phyloP scores from a whole-genome alignment of 2,797 vertebrate genomes.

The Anabas testudineus region DNA sequence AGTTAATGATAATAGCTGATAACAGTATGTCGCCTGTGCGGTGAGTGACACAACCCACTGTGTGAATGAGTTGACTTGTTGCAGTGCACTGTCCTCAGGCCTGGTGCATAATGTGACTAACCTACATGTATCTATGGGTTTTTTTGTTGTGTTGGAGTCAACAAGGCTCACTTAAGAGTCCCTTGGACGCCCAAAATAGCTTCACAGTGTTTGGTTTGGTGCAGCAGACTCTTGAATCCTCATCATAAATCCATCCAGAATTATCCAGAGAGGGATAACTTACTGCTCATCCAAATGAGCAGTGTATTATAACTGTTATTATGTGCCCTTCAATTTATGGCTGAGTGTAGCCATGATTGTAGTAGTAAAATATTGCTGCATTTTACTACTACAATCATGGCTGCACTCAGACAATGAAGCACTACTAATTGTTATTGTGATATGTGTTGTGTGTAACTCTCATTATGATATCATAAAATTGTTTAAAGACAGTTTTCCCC shows the following conservation, averaged over 20 bases:
- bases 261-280: slow-evolving; percentile 18
- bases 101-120: slow-evolving; percentile 31
- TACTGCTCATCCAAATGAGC: slow-evolving; percentile 42
- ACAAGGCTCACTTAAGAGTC: neutral
- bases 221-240: neutral
- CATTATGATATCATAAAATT: neutral
- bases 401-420: slow-evolving; percentile 13
- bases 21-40: slow-evolving; percentile 11
- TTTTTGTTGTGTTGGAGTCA: slow-evolving; percentile 15
- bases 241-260: slow-evolving; percentile 25
- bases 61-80: slow-evolving; percentile 52
- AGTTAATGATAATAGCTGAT: neutral
- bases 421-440: neutral
- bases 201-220: neutral
- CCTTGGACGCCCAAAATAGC: slow-evolving; percentile 5
- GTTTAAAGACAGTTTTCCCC: neutral
- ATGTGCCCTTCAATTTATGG: slow-evolving; percentile 39
- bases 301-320: slow-evolving; percentile 45
- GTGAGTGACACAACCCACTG: slow-evolving; percentile 18
- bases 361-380: slow-evolving; percentile 5
- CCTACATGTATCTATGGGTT: slow-evolving; percentile 37
- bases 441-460: neutral
- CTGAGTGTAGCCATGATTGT: slow-evolving; percentile 16
- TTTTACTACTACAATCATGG: no score
- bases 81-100: slow-evolving; percentile 46